phyloP scores from a whole-genome alignment of 2,797 vertebrate species.

The Acipenser oxyrinchus region DNA sequence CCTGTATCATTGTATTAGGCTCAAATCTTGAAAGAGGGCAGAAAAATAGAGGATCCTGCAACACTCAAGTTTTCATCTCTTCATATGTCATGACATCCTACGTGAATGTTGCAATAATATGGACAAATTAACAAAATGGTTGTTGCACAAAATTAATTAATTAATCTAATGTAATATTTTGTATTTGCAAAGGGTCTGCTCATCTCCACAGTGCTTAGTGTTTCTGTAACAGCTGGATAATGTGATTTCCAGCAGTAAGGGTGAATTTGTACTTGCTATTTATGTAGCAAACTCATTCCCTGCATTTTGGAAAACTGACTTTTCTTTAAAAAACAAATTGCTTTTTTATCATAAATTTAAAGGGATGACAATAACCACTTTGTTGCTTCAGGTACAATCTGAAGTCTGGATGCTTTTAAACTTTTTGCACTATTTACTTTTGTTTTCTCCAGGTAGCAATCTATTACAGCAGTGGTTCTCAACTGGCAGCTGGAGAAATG shows the following conservation, averaged over 20 bases:
- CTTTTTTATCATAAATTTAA: no score
- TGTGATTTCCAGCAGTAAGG: slow-evolving; percentile 12
- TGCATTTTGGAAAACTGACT: not conserved
- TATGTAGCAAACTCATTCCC: not conserved
- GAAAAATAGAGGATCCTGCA: not conserved
- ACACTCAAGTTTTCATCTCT: not conserved
- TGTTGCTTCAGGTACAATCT: no score
- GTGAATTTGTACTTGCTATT: slow-evolving; percentile 3
- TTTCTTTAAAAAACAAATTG: no score
- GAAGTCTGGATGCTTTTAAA: no score
- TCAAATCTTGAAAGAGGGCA: not conserved
- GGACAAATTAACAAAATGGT: slow-evolving; percentile 1
- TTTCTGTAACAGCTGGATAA: slow-evolving; percentile 20
- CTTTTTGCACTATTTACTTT: no score
- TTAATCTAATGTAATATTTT: not conserved
- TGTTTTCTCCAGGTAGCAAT: no score
- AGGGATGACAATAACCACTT: no score
- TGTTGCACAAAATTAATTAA: not conserved
- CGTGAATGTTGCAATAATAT: slow-evolving; percentile 4
- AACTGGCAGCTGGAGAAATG: no score
- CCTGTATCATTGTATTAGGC: not conserved
- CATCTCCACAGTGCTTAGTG: slow-evolving; percentile 1
- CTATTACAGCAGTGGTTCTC: no score
- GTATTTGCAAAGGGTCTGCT: not conserved
- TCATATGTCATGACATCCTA: not conserved